Evolutionary conservation across 1,140 invertebrate species (phyloP).

Genomic region (Bombus balteatus): DNA sequence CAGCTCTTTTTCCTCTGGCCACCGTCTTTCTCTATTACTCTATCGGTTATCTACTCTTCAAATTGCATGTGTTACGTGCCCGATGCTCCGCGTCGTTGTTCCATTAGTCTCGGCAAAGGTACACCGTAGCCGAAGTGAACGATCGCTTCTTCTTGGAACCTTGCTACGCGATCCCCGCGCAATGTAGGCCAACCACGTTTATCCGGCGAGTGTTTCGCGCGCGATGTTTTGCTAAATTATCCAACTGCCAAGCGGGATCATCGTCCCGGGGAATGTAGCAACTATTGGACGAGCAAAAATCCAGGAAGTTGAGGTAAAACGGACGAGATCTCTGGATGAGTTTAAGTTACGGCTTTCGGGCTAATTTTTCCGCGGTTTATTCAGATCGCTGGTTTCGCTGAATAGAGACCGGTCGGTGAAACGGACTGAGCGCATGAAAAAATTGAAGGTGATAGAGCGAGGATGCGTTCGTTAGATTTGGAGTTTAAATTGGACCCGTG

Average conservation of each 20-base stretch:
- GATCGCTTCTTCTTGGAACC: conserved; percentile 36
- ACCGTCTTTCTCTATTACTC: neutral
- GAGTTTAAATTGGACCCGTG: neutral
- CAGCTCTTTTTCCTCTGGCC: neutral
- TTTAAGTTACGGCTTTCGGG: neutral
- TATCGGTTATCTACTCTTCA: conserved; percentile 22
- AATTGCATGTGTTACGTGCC: conserved; percentile 43
- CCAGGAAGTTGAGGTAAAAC: neutral
- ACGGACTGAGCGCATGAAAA: neutral
- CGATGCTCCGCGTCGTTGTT: conserved; percentile 17
- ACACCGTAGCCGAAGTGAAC: conserved; percentile 18
- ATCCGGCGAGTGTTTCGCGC: conserved; percentile 7
- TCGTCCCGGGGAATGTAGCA: neutral
- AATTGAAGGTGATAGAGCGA: neutral
- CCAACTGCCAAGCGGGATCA: conserved; percentile 1
- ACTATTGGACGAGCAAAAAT: conserved; percentile 6
- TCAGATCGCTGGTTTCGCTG: neutral
- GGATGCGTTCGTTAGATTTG: neutral
- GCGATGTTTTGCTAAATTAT: conserved; percentile 45
- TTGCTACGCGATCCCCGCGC: conserved; percentile 1
- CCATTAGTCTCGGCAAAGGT: conserved; percentile 44
- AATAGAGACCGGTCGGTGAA: neutral
- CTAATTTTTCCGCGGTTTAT: neutral
- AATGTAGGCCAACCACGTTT: conserved; percentile 49
- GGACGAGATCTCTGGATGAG: neutral